Percentiles rank a stretch among this genome's conserved stretches.
phyloP scores from a whole-genome alignment of 1,140 invertebrate species.

The Neodiprion virginianus region DNA sequence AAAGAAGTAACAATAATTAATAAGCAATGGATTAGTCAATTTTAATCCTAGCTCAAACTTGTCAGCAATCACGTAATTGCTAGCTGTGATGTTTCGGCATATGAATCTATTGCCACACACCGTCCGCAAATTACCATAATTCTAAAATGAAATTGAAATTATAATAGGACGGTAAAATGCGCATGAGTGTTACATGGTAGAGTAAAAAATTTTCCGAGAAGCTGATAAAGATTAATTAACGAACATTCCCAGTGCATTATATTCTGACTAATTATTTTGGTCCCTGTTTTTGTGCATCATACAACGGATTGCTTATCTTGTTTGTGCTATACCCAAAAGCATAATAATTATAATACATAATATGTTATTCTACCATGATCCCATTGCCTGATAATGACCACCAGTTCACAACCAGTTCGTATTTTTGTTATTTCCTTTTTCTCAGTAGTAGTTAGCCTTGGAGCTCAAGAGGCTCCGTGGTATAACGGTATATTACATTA shows the following conservation, averaged over 20 bases:
- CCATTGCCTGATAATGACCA: background rate
- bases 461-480: conserved; percentile 3
- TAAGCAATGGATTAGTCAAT: too few species aligned
- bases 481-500: background rate
- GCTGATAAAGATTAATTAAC: background rate
- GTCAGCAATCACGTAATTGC: too few species aligned
- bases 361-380: background rate
- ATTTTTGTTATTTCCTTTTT: conserved; percentile 25
- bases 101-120: too few species aligned
- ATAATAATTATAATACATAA: background rate
- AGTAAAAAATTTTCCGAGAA: background rate
- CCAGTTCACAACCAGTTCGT: background rate
- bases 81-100: too few species aligned
- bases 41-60: too few species aligned
- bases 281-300: background rate
- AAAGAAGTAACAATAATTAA: too few species aligned
- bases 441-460: conserved; percentile 33
- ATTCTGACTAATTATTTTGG: background rate
- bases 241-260: background rate
- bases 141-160: too few species aligned
- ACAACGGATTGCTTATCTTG: background rate
- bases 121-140: too few species aligned
- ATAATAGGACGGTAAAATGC: too few species aligned
- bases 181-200: background rate
- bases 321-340: background rate